phyloP scores from a whole-genome alignment of 1,140 invertebrate genomes.

The Eurosta solidaginis region DNA sequence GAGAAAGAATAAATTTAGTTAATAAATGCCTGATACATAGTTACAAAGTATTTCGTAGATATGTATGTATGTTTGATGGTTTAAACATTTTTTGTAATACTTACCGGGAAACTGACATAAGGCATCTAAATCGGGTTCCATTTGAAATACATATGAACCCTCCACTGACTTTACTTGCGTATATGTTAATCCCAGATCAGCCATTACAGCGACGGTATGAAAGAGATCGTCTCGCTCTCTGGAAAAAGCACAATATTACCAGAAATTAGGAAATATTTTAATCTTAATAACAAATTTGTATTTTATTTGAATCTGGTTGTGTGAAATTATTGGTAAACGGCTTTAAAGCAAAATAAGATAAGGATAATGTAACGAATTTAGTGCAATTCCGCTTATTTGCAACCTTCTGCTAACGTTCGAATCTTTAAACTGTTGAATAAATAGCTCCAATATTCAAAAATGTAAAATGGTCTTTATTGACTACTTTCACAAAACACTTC shows the following conservation, averaged over 20 bases:
- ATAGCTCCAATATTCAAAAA: no score
- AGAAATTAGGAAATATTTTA: background rate
- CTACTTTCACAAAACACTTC: no score
- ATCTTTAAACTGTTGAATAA: no score
- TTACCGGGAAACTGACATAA: slow-evolving; percentile 49
- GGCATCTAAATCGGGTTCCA: slow-evolving; percentile 76
- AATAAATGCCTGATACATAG: background rate
- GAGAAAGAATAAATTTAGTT: background rate
- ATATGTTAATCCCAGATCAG: slow-evolving; percentile 87
- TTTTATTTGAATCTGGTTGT: no score
- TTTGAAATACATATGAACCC: slow-evolving; percentile 77
- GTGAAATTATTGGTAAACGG: no score
- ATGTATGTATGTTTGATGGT: background rate
- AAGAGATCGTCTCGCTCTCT: slow-evolving; percentile 75
- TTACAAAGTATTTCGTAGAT: background rate
- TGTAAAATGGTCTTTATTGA: no score
- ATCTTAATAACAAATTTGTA: background rate
- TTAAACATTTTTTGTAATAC: background rate
- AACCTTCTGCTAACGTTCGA: no score
- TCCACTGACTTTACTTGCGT: slow-evolving; percentile 78
- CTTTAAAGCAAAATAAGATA: no score
- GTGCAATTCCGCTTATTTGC: no score
- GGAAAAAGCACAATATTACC: slow-evolving; percentile 34
- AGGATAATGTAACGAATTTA: no score
- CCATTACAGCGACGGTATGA: slow-evolving; percentile 81